Conservation (phyloP, 2,888 invertebrate species). For the Arenicola marina region DNA sequence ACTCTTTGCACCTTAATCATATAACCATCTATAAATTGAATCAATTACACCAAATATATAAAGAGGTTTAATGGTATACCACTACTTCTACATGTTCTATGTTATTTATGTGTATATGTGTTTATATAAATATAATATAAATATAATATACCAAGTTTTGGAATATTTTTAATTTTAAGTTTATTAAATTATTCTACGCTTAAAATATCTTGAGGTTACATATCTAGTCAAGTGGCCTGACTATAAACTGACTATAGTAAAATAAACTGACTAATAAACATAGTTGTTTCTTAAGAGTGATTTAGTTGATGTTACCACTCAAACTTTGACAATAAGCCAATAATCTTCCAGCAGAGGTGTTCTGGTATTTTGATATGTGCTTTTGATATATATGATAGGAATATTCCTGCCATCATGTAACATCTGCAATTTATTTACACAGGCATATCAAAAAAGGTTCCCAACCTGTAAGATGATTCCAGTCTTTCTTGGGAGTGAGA, state of each 20-base stretch:
- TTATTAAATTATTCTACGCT: not conserved
- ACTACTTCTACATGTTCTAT: no score
- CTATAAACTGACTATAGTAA: not conserved
- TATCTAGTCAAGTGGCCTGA: no score
- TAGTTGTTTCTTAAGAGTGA: not conserved
- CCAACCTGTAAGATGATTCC: conserved; percentile 94
- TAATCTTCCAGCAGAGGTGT: no score
- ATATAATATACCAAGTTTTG: not conserved
- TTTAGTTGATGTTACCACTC: no score
- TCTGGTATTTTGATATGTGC: no score
- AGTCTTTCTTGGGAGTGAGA: conserved; percentile 85
- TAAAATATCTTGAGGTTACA: no score
- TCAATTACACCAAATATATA: not conserved
- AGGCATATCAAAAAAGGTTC: conserved; percentile 94
- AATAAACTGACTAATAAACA: not conserved
- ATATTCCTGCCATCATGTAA: no score
- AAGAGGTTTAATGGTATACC: not conserved
- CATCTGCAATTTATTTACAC: no score
- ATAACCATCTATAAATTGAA: not conserved
- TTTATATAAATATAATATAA: not conserved
- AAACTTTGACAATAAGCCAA: no score
- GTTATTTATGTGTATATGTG: no score
- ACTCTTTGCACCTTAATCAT: not conserved
- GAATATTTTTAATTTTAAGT: not conserved
- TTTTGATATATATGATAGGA: not conserved